phyloP scores from a whole-genome alignment of 2,888 invertebrate species.

The Lithophane semibrunnea region DNA sequence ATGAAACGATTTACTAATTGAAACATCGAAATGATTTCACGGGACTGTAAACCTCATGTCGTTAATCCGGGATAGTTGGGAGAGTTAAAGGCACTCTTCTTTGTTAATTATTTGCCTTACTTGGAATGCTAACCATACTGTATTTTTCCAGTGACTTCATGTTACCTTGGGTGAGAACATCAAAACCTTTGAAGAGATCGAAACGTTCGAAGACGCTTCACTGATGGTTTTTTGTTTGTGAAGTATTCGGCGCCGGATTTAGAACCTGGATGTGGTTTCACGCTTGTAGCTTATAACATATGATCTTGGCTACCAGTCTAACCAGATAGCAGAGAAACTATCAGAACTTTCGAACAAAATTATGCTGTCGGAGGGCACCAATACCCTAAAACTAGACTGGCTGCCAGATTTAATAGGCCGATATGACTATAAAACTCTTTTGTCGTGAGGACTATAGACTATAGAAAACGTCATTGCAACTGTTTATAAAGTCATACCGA shows the following conservation, averaged over 20 bases:
- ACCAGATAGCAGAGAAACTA: background rate
- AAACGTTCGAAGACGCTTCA: slow-evolving; percentile 85
- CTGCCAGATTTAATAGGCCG: slow-evolving; percentile 13
- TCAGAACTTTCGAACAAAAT: background rate
- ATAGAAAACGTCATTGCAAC: slow-evolving; percentile 9
- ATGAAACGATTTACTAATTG: background rate
- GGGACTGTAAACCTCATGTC: background rate
- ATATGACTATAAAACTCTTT: slow-evolving; percentile 15
- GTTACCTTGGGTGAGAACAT: slow-evolving; percentile 84
- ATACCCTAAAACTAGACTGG: slow-evolving; percentile 7
- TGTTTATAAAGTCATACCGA: slow-evolving; percentile 14
- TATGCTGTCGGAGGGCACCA: background rate
- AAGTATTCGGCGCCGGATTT: slow-evolving; percentile 9
- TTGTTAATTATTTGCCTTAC: background rate
- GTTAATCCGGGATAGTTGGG: background rate
- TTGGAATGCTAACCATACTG: background rate
- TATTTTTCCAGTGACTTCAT: slow-evolving; percentile 80
- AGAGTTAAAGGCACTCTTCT: background rate
- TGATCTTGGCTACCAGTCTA: slow-evolving; percentile 5
- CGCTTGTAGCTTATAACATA: slow-evolving; percentile 7
- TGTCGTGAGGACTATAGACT: slow-evolving; percentile 4
- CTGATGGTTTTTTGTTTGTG: slow-evolving; percentile 63
- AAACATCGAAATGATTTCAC: background rate
- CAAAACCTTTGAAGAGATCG: slow-evolving; percentile 83
- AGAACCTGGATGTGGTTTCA: slow-evolving; percentile 9